Base-by-base conservation (phyloP, 2,888 invertebrate genomes). In the Zelleria hepariella region DNA sequence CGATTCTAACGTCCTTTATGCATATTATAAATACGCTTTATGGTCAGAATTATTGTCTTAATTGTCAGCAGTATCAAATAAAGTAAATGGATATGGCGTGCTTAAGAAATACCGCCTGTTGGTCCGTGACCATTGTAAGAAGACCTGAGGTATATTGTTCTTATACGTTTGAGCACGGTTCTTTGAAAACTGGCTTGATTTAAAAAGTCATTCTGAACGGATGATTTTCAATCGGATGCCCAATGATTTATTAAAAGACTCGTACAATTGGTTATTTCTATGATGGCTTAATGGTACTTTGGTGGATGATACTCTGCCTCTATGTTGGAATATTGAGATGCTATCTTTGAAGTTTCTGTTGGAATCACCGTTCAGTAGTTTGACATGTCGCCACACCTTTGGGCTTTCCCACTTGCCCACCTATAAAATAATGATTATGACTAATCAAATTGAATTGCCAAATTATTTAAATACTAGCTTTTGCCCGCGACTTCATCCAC, bases 41-140 rank as follows among this genome's bases (percentile, higher is more conserved):
- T 78, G 80, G 80, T 78, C 80, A 75, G 78, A 81, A 78, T 86
- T 86, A 86, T 86, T 84, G 86, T 83, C 82, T 85, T 86, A 86
- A 87, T 85, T 86, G 83, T 75, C 78, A 80, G 60, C 79, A 77
- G 80, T 84, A 78, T 82, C 72, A 78, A 74, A 85, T 85, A 82
- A 84, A 83, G 83, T 86, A 83, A 85, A 86, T 86, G 80, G 85
- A 83, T 85, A 82, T 75, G 64, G 78, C 74, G 73, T 77, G 77
- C 78, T 82, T 84, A 82, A 75, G 79, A 81, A 81, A 82, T 82
- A 83, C 85, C 86, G 80, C 86, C 85, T 79, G 85, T 77, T 75
- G 85, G 77, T 80, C 25, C 10, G 47, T 55, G 25, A 2, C 81
- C 78, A 72, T 66, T 64, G 62, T 66, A 69, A 71, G 68, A 65